phyloP scores from a whole-genome alignment of 2,113 vertebrate genomes.

The Opisthocomus hoazin region DNA sequence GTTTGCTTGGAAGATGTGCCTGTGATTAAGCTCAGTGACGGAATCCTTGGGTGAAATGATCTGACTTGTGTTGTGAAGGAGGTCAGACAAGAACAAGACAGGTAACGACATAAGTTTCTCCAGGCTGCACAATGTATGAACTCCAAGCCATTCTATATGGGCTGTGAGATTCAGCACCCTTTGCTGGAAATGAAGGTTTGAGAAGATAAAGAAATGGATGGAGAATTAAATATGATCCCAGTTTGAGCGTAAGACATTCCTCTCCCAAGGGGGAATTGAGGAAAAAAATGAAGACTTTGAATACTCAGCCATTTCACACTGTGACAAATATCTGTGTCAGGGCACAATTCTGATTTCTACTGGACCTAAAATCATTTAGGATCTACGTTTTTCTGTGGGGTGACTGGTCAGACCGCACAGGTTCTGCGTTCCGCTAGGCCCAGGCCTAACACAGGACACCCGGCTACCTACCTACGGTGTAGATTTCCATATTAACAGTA shows the following conservation, averaged over 20 bases:
- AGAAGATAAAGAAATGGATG: not conserved
- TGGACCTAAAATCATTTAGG: not conserved
- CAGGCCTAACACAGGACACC: not conserved
- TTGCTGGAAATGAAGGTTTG: not conserved
- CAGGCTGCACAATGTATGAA: not conserved
- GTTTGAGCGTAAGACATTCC: not conserved
- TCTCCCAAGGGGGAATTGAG: not conserved
- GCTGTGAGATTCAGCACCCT: not conserved
- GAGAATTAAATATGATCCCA: not conserved
- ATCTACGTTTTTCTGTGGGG: not conserved
- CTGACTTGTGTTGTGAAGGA: not conserved
- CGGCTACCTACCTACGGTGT: slow-evolving; percentile 65
- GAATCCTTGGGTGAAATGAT: not conserved
- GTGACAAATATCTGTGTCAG: not conserved
- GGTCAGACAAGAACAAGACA: not conserved
- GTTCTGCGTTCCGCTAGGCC: too few relatives aligned
- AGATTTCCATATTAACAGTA: slow-evolving; percentile 87
- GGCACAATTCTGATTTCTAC: not conserved
- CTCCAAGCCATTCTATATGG: not conserved
- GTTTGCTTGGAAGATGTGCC: not conserved
- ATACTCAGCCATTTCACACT: not conserved
- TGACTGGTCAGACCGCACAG: fast-evolving
- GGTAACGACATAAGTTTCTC: not conserved
- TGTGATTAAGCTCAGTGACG: not conserved
- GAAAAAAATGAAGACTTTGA: not conserved